Base-by-base conservation (phyloP, 2,797 vertebrate genomes). In the Serranus cabrilla region DNA sequence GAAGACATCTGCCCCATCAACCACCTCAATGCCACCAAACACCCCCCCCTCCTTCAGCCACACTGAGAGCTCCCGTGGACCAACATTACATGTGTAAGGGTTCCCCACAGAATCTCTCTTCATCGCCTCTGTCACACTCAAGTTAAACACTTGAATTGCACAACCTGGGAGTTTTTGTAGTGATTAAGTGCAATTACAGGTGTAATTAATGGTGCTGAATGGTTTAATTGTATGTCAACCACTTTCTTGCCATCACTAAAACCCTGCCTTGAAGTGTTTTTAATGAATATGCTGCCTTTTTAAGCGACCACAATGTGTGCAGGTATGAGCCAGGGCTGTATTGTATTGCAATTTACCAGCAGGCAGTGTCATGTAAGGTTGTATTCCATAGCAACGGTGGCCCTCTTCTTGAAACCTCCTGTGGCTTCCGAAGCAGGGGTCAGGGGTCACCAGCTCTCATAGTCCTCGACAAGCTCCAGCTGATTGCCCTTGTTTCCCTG, bases 401-500 rank as follows among this genome's bases (percentile, higher is more conserved):
- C 54, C 42, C 42, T 73, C 65, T 49, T 77, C 70, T 70, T 60
- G 59, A 78, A 86, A 72, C 82, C 79, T 74, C 68, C 39, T 34
- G 72, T 75, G 74, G 64, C 67, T 76, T 85, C 72, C 43, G 50
- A 62, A 63, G 67, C 59, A 34, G 71, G 66, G 84, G 85, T 91
- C 83, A 88, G 67, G 84, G 88, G 83, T 88, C 87, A 73, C 11
- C 2, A 27, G 73, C 82, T 80, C 76, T 86, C 58, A 69, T 71
- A 67, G 86, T 80, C 80, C 74, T 86, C 55, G 64, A 89, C 87
- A 86, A 81, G 85, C 81, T 75, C 51, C 78, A 79, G 84, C 86
- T 89, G 88, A 92, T 90, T 90, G 80, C 81, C 82, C 86, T 83
- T 65, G 81, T 89, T 91, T 88, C 82, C 85, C 78, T 1, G 16